Evolutionary conservation across 2,888 invertebrate species (phyloP).

Genomic region (Polia nebulosa): DNA sequence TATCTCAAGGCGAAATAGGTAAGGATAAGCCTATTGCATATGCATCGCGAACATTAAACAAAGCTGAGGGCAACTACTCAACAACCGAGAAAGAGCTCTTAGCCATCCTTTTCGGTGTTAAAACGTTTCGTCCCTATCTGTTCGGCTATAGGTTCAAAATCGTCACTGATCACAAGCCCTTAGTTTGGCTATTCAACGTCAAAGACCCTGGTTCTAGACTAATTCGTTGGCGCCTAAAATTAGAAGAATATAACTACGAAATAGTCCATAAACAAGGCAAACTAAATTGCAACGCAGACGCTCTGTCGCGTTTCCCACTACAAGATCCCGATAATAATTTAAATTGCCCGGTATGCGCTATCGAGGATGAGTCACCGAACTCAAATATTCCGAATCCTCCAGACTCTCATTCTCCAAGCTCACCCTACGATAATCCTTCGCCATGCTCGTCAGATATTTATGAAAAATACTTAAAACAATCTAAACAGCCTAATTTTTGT

Average conservation of each 20-base stretch:
- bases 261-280: neutral
- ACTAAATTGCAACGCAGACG: constrained; percentile 7
- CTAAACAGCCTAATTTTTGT: neutral
- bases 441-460: neutral
- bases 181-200: constrained; percentile 2
- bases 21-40: neutral
- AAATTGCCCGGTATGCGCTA: neutral
- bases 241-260: constrained; percentile 3
- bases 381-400: too few relatives aligned
- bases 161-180: neutral
- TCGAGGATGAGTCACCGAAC: neutral
- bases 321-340: neutral
- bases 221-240: constrained; percentile 1
- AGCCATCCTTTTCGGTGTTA: neutral
- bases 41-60: neutral
- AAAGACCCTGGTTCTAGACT: neutral
- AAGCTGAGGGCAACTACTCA: constrained; percentile 1
- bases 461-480: neutral
- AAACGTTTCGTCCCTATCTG: constrained; percentile 2
- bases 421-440: neutral
- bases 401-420: neutral
- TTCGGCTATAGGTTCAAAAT: neutral
- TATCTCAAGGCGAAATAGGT: neutral
- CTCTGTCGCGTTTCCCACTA: neutral
- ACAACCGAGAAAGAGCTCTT: constrained; percentile 3